These are phyloP conservation scores for Philopedon plagiatum DNA, from an alignment of 2,888 invertebrate species.

Conservation along the genomic window DNA sequence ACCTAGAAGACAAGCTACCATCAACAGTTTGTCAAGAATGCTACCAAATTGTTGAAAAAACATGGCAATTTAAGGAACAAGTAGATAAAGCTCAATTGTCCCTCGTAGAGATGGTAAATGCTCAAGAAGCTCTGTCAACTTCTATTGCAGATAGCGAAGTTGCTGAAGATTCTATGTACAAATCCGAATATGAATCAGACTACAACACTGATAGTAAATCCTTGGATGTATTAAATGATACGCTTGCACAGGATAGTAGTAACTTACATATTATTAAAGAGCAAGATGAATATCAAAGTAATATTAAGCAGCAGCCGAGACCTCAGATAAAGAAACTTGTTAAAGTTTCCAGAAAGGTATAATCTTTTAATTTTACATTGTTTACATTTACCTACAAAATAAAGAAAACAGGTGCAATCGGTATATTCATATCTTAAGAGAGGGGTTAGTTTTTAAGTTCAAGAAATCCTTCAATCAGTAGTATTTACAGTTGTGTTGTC, in stretches of 20 bases:
- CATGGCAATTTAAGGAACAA: conserved; percentile 65
- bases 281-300: conserved; percentile 4
- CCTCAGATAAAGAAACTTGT: background rate
- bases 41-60: conserved; percentile 64
- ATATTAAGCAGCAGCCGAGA: background rate
- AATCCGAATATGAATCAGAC: conserved; percentile 5
- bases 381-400: background rate
- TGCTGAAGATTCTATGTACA: conserved; percentile 7
- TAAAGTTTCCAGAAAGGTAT: conserved; percentile 15
- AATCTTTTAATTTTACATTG: conserved; percentile 5
- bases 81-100: conserved; percentile 67
- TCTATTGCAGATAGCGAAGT: conserved; percentile 1
- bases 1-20: conserved; percentile 62
- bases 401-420: no score
- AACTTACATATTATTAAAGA: background rate
- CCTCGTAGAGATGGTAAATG: conserved; percentile 53
- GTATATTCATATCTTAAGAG: no score
- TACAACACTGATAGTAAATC: conserved; percentile 10
- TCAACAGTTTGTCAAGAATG: conserved; percentile 64
- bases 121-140: conserved; percentile 16
- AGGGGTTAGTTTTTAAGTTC: no score
- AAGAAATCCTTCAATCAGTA: no score
- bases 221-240: background rate
- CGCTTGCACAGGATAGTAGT: background rate
- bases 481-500: no score